A percentile compares a stretch with the other conserved stretches of the same genome.
phyloP scores from a whole-genome alignment of 2,888 invertebrate genomes.

The Leptinotarsa juncta region DNA sequence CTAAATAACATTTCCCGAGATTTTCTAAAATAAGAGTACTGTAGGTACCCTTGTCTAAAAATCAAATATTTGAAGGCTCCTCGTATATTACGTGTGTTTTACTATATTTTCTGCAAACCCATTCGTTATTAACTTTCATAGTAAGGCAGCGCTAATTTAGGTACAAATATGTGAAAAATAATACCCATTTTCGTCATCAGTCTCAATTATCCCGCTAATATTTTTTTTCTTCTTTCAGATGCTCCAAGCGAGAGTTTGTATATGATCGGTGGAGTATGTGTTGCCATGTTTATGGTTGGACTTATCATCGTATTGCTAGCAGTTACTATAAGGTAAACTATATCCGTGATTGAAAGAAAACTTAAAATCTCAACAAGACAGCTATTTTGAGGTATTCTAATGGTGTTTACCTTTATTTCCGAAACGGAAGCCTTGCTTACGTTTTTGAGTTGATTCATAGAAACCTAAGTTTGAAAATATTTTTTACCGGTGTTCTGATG shows the following conservation, averaged over 20 bases:
- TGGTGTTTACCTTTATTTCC: slow-evolving; percentile 23
- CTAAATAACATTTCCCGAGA: too few species aligned
- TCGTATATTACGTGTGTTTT: too few species aligned
- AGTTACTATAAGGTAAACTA: slow-evolving; percentile 80
- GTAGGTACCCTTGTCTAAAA: too few species aligned
- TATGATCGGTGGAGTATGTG: slow-evolving; percentile 86
- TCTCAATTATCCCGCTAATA: background rate
- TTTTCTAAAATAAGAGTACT: too few species aligned
- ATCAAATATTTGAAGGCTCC: too few species aligned
- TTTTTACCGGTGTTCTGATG: background rate
- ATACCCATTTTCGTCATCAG: too few species aligned
- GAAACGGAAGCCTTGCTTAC: background rate
- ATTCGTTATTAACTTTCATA: too few species aligned
- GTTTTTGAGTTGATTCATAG: background rate
- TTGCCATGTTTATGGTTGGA: slow-evolving; percentile 85
- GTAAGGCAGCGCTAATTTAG: too few species aligned
- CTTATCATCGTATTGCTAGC: slow-evolving; percentile 84
- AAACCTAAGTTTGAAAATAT: background rate
- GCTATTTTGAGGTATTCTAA: slow-evolving; percentile 36
- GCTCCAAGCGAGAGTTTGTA: slow-evolving; percentile 85
- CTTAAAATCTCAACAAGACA: slow-evolving; percentile 9
- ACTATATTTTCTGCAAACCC: too few species aligned
- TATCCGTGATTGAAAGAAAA: slow-evolving; percentile 34
- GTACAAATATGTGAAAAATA: too few species aligned
- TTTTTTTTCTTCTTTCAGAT: slow-evolving; percentile 74